Conservation (phyloP, 2,113 vertebrate genomes). For the Platichthys flesus region DNA sequence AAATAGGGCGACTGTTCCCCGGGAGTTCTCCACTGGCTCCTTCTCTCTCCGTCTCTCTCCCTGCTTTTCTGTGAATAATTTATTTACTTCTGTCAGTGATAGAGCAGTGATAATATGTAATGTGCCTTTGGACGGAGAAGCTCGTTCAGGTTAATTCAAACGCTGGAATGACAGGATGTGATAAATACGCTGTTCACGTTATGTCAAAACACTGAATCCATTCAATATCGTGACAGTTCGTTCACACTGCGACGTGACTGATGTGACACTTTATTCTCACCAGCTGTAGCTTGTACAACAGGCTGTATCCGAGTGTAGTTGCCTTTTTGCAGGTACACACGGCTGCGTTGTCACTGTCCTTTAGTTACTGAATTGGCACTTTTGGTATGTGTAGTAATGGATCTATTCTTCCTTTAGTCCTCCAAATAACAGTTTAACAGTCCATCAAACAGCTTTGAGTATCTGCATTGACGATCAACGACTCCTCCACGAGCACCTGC, state of each 20-base stretch:
- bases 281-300: neutral
- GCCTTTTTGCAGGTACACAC: neutral
- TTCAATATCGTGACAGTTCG: conserved; percentile 31
- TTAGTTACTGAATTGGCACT: neutral
- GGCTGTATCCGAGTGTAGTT: neutral
- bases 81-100: conserved; percentile 74
- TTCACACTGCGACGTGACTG: conserved; percentile 25
- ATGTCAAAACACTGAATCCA: conserved; percentile 56
- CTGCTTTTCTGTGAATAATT: conserved; percentile 73
- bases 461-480: conserved; percentile 5
- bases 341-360: neutral
- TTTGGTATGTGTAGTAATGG: neutral
- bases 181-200: conserved; percentile 60
- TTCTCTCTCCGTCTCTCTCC: conserved; percentile 29
- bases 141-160: conserved; percentile 56
- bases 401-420: neutral
- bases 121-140: conserved; percentile 31
- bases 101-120: conserved; percentile 49
- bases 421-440: conserved; percentile 10
- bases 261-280: conserved; percentile 18
- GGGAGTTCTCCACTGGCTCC: conserved; percentile 49
- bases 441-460: neutral
- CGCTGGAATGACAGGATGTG: conserved; percentile 56
- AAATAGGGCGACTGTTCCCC: conserved; percentile 67
- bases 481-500: conserved; percentile 9